These are phyloP conservation scores for Germaria angustata DNA, from an alignment of 2,888 invertebrate genomes.

Conservation along the genomic window DNA sequence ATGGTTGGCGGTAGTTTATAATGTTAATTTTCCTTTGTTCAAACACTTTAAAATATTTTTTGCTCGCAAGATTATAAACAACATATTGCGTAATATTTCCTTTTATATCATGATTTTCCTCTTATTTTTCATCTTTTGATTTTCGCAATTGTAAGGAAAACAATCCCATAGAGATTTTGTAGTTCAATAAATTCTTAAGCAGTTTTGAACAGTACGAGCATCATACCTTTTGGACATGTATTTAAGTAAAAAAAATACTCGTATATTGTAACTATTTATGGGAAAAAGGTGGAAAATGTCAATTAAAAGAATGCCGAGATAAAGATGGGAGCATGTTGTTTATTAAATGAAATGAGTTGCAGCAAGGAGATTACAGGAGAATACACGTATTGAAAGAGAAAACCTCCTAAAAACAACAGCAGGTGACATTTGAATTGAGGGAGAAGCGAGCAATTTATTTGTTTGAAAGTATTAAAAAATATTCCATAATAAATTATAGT, in stretches of 20 bases:
- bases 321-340: conserved; percentile 7
- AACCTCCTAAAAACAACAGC: conserved; percentile 38
- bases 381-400: not conserved
- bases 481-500: no score
- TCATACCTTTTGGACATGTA: not conserved
- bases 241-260: no score
- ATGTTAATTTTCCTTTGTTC: conserved; percentile 55
- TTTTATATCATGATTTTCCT: not conserved
- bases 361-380: conserved; percentile 50
- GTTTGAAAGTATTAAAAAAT: not conserved
- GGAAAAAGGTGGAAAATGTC: conserved; percentile 62
- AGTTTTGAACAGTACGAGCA: conserved; percentile 18
- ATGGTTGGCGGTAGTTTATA: conserved; percentile 52
- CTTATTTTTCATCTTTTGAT: not conserved
- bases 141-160: conserved; percentile 34
- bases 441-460: not conserved
- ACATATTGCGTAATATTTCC: conserved; percentile 62
- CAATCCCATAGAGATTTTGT: conserved; percentile 64
- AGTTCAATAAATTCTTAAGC: conserved; percentile 64
- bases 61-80: conserved; percentile 24
- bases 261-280: conserved; percentile 6
- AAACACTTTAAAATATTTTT: conserved; percentile 8
- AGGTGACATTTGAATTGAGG: conserved; percentile 24
- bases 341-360: conserved; percentile 7
- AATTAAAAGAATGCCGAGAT: conserved; percentile 62